Base-by-base conservation (phyloP, 1,140 invertebrate genomes). In the Ctenoplectra terminalis region DNA sequence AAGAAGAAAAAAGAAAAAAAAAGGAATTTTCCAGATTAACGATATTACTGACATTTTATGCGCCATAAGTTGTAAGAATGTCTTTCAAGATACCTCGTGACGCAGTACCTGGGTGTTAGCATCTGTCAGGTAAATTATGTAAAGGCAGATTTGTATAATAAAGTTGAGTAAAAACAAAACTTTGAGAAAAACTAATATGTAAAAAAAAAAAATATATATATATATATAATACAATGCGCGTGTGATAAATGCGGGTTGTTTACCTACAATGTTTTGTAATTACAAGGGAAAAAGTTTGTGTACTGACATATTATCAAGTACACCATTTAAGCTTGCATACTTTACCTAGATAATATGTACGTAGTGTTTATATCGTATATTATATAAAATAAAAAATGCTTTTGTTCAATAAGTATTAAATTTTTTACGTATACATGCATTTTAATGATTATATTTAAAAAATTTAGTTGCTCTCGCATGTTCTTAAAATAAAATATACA, bases 181-280 rank as follows among this genome's bases (percentile, higher is more conserved):
- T 58, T 75, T 23, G 50, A 85, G 54, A 83, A 83, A 71, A 61
- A 76, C 15, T n/a, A 77, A 52, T 69, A 34, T 85, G 69, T 86
- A 82, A 86, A 86, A 82, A 82, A 77, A 56, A 60, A 73, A n/a
- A n/a, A n/a, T n/a, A n/a, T n/a, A 73, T 58, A 78, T 63, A 76
- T 83, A 80, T 80, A 72, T 71, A 87, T 87, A 87, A 86, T 87
- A 87, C 85, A 78, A 87, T 71, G 54, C 74, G 52, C 67, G 58
- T 83, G 56, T 86, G 71, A 86, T 87, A 83, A 78, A 77, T 82
- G 64, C 61, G 72, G 34, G 43, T 72, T 50, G 61, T 75, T 66
- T 64, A 75, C 23, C 31, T 66, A 50, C 60, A 40, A 52, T 64
- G 73, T 50, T 64, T 75, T 64, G 46, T 46, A 70, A 78, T 46